phyloP scores from a whole-genome alignment of 2,797 vertebrate genomes.

The Sciurus vulgaris region DNA sequence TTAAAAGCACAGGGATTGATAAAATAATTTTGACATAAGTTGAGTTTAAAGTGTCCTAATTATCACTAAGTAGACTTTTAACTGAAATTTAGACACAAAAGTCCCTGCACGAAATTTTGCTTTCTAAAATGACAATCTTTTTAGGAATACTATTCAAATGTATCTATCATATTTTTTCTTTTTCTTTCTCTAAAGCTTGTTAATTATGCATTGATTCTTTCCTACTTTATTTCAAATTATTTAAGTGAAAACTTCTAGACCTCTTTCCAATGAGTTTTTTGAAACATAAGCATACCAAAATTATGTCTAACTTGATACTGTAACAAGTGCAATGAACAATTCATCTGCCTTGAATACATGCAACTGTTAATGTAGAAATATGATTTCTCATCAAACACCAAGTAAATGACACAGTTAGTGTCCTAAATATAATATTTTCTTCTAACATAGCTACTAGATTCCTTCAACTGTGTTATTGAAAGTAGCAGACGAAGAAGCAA shows the following conservation, averaged over 20 bases:
- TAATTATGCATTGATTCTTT: background rate
- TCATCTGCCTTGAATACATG: background rate
- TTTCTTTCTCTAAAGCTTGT: background rate
- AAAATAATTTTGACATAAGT: background rate
- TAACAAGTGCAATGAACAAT: background rate
- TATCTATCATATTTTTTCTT: background rate
- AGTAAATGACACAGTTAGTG: background rate
- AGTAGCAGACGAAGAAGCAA: background rate
- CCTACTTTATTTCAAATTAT: background rate
- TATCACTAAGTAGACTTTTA: background rate
- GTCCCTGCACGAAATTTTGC: background rate
- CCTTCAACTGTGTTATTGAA: background rate
- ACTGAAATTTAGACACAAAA: background rate
- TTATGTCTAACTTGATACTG: background rate
- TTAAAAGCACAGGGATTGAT: background rate
- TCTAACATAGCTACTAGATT: background rate
- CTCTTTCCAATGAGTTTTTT: constrained; percentile 37
- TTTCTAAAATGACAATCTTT: background rate
- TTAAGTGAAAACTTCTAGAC: background rate
- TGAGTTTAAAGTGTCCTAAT: background rate
- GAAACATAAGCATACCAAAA: background rate
- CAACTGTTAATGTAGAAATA: background rate
- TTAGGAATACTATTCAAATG: background rate
- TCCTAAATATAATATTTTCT: background rate
- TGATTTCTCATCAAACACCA: background rate